These are phyloP conservation scores for Sisyra terminalis DNA, from an alignment of 2,888 invertebrate species.

Conservation along the genomic window DNA sequence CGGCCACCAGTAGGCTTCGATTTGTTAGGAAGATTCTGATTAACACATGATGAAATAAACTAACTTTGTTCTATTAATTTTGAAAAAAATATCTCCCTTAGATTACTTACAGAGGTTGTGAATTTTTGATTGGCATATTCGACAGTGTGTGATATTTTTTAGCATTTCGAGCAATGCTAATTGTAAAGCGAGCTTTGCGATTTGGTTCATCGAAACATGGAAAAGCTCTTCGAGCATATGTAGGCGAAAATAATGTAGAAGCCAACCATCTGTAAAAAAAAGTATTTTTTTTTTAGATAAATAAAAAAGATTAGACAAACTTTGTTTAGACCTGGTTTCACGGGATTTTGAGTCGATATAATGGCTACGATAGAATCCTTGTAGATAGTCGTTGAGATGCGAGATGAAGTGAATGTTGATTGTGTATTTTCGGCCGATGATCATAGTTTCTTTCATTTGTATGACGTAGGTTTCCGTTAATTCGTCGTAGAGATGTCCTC, in stretches of 20 bases:
- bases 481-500: slow-evolving; percentile 18
- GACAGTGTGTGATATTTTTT: slow-evolving; percentile 28
- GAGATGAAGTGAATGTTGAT: slow-evolving; percentile 34
- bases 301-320: no score
- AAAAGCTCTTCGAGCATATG: slow-evolving; percentile 64
- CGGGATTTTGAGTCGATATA: slow-evolving; percentile 22
- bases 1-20: no score
- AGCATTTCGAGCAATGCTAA: slow-evolving; percentile 43
- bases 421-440: slow-evolving; percentile 23
- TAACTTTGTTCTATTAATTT: no score
- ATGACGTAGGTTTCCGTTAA: slow-evolving; percentile 25
- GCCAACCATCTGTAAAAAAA: slow-evolving; percentile 55
- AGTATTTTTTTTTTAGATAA: background rate
- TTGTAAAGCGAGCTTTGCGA: slow-evolving; percentile 59
- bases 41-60: no score
- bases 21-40: no score
- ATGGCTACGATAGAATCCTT: slow-evolving; percentile 38
- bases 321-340: slow-evolving; percentile 3
- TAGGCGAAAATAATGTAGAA: slow-evolving; percentile 66
- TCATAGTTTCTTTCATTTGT: slow-evolving; percentile 21
- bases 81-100: no score
- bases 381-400: slow-evolving; percentile 33
- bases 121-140: slow-evolving; percentile 44
- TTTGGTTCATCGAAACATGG: slow-evolving; percentile 80
- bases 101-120: slow-evolving; percentile 11